Evolutionary conservation across 2,888 invertebrate species (phyloP), one percentile per base, ranked within the genome.

Genomic region (Chloroclystis v-ata): DNA sequence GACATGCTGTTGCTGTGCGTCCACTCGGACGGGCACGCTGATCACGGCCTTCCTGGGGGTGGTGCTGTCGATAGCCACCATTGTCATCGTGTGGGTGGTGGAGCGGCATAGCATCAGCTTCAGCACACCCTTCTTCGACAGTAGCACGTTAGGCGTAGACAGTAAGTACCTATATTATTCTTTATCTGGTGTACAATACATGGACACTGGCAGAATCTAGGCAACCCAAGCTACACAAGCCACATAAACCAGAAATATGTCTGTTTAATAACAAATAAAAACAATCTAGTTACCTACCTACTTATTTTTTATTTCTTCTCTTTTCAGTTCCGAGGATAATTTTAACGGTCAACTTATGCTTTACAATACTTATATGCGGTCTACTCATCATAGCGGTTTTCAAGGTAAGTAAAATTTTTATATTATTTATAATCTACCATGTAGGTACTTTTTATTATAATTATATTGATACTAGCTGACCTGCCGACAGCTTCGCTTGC

Each of bases 351-450:
- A 95, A 95, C 78, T 88, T 95, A 46, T 91, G 91, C 61, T 95
- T 96, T 91, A 95, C 95, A 4, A 92, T 95, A 50, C 78, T 96
- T 49, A 93, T 95, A 72, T 95, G 95, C 33, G 72, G 89, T n/a
- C 85, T 95, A 1, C 90, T 96, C 60, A 91, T 95, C 28, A 77
- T 92, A 41, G 95, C 95, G 50, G 92, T 93, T 4, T 65, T 92
- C 30, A 95, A 92, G 91, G 95, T 95, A 89, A 86, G 66, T n/a
- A 49, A 41, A n/a, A 25, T 25, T 25, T 7, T 1, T 20, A 16
- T 30, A 13, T 24, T 11, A 20, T 11, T 5, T 24, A 16, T 7
- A 9, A 8, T 16, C 28, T n/a, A n/a, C n/a, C n/a, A n/a, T n/a
- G n/a, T n/a, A n/a, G n/a, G n/a, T n/a, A n/a, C n/a, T n/a, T n/a